Base-by-base conservation (phyloP, 2,797 vertebrate genomes). In the Acrocephalus scirpaceus region DNA sequence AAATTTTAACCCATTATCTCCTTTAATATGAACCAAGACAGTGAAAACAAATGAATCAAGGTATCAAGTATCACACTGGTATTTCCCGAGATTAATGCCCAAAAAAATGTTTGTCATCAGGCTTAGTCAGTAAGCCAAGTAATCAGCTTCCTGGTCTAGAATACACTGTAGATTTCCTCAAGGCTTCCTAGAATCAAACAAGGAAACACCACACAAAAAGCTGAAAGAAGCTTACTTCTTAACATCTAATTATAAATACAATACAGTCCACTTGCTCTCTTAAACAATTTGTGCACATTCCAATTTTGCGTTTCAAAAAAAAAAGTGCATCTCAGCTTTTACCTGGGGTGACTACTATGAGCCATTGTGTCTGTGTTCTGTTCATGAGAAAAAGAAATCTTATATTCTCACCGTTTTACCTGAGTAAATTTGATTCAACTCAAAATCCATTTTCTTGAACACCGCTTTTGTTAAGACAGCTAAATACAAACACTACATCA, bases 61-160 rank as follows among this genome's bases (percentile, higher is more conserved):
- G 56, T 73, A 94, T 90, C 73, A 94, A 67, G 66, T 83, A 95
- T 57, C 67, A 80, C 19, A n/a, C 7, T 86, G 62, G 61, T 67
- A 94, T 84, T 96, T 94, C 92, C 87, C 7, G 0, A 93, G 66
- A 84, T 62, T 72, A 76, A 69, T 1, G 1, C 25, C 86, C 86
- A 60, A 87, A 90, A 60, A 58, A 19, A 5, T 16, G 64, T 94
- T 78, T 91, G 51, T 75, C 88, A 86, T 92, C 42, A 77, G 23
- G 42, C 44, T 93, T 86, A 79, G 88, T 42, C 20, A 86, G 44
- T 23, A 81, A 84, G n/a, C 9, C 83, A 62, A 58, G n/a, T 32
- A 81, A 80, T n/a, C 57, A 88, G 26, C 26, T 64, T 74, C 84
- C 66, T 60, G 70, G 48, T 58, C 76, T 83, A 72, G 32, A 90